A percentile compares a stretch with the other conserved stretches of the same genome.
phyloP scores from a whole-genome alignment of 2,113 vertebrate species.

The Myotis lucifugus region DNA sequence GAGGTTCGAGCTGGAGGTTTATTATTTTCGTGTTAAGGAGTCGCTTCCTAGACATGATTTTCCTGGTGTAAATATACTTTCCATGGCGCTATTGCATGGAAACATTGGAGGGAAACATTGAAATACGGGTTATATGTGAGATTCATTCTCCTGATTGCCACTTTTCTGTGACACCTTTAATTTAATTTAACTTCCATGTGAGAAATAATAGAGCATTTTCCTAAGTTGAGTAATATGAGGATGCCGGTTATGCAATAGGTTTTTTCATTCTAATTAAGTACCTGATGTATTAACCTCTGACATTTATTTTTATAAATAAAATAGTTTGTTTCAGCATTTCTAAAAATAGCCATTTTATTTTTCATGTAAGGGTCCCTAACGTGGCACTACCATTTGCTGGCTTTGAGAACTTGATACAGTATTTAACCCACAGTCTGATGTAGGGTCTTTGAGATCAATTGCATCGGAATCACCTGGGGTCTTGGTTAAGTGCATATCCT shows the following conservation, averaged over 20 bases:
- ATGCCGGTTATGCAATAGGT: neutral
- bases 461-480: neutral
- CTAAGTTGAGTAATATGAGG: neutral
- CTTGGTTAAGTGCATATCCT: neutral
- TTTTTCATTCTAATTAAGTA: conserved; percentile 20
- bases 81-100: neutral
- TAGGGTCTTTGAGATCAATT: neutral
- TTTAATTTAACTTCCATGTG: neutral
- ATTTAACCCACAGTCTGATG: neutral
- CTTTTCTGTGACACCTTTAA: neutral
- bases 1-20: neutral
- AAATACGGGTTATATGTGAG: neutral
- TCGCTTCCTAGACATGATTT: neutral
- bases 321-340: conserved; percentile 12
- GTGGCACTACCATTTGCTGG: neutral
- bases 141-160: neutral
- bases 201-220: conserved; percentile 16
- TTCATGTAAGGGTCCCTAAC: neutral
- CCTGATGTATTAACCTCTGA: neutral
- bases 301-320: neutral
- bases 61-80: neutral
- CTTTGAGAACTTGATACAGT: neutral
- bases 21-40: neutral
- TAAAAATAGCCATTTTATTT: conserved; percentile 8
- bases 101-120: neutral